These are phyloP conservation scores for Callipepla squamata DNA, from an alignment of 2,113 vertebrate genomes.

Conservation along the genomic window DNA sequence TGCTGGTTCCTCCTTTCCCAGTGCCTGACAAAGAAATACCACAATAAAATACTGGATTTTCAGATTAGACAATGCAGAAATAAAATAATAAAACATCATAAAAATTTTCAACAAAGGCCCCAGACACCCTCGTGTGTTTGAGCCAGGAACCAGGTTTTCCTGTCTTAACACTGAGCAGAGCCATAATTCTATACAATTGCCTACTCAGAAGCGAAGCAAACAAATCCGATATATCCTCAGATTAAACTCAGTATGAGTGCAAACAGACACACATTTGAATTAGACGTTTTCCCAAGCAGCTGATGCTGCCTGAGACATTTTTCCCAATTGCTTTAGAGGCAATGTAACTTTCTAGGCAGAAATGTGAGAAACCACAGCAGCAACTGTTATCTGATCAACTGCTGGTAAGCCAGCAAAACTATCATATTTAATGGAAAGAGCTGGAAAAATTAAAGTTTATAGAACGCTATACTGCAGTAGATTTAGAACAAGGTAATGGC, in stretches of 20 bases:
- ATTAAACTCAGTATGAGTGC: background rate
- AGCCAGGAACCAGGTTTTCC: background rate
- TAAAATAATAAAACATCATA: background rate
- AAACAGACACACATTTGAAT: background rate
- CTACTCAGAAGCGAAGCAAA: background rate
- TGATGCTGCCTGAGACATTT: background rate
- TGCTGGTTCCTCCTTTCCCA: conserved; percentile 95
- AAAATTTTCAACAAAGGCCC: background rate
- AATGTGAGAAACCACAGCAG: background rate
- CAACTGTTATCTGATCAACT: background rate
- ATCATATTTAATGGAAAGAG: background rate
- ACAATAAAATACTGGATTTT: background rate
- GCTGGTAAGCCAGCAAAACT: background rate
- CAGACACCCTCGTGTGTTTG: background rate
- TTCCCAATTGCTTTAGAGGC: background rate
- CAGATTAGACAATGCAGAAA: background rate
- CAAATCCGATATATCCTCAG: background rate
- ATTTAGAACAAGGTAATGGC: background rate
- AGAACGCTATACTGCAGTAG: background rate
- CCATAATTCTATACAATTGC: background rate
- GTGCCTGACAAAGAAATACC: conserved; percentile 81
- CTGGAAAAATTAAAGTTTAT: background rate
- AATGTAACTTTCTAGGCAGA: background rate
- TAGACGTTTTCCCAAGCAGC: background rate
- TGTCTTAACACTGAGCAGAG: background rate